Percentiles rank a stretch among this genome's conserved stretches.
phyloP scores from a whole-genome alignment of 2,888 invertebrate genomes.

The Lordiphosa andalusiaca region DNA sequence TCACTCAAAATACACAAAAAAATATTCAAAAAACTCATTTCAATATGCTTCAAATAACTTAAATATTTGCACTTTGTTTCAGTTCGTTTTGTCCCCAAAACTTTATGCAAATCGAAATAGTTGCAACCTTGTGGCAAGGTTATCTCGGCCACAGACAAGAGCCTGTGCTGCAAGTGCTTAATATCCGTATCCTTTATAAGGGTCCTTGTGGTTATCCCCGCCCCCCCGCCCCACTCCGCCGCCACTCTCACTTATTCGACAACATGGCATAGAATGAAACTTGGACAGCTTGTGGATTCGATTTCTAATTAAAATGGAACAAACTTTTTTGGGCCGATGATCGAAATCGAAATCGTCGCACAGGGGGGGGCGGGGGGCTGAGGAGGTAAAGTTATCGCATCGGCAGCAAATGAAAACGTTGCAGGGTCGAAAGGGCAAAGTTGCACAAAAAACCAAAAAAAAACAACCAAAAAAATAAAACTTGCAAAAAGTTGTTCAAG shows the following conservation, averaged over 20 bases:
- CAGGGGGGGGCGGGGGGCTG: conserved; percentile 20
- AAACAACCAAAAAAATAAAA: conserved; percentile 4
- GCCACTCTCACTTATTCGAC: conserved; percentile 1
- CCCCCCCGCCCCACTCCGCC: neutral
- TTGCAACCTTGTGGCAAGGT: too few relatives aligned
- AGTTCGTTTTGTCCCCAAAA: conserved; percentile 1
- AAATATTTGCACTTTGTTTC: neutral
- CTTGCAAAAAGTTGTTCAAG: conserved; percentile 38
- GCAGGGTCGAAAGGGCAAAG: conserved; percentile 5
- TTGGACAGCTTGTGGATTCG: conserved; percentile 54
- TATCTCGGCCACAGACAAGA: conserved; percentile 11
- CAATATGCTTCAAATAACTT: neutral
- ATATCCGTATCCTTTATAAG: neutral
- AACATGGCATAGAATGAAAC: conserved; percentile 42
- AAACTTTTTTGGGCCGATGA: conserved; percentile 54
- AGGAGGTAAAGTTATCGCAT: conserved; percentile 13
- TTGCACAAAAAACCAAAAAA: conserved; percentile 1
- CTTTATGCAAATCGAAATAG: too few relatives aligned
- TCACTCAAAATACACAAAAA: too few relatives aligned
- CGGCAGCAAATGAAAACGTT: conserved; percentile 19
- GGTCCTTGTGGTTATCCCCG: too few relatives aligned
- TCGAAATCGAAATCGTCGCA: conserved; percentile 44
- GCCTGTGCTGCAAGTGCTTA: conserved; percentile 7
- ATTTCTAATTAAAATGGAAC: conserved; percentile 69
- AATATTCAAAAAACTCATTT: too few relatives aligned